phyloP scores from a whole-genome alignment of 2,113 vertebrate genomes.

The Mormyrus lacerda region DNA sequence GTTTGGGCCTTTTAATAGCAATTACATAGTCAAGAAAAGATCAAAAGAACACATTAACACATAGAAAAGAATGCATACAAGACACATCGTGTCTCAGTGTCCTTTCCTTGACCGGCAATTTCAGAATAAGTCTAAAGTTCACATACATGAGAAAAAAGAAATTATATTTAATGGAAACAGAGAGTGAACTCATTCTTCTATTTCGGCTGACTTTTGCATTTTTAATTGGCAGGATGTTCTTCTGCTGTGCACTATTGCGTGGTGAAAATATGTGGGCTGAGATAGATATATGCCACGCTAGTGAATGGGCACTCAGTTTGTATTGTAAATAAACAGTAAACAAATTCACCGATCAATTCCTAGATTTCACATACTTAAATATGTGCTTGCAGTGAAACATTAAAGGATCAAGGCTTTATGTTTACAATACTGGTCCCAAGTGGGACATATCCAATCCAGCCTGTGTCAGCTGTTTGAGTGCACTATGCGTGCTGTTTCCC shows the following conservation, averaged over 20 bases:
- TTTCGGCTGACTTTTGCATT: slow-evolving; percentile 34
- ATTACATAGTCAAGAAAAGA: background rate
- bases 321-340: slow-evolving; percentile 36
- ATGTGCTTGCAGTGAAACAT: background rate
- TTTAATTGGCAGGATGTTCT: slow-evolving; percentile 45
- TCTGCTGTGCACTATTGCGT: slow-evolving; percentile 24
- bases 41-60: background rate
- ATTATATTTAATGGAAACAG: background rate
- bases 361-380: slow-evolving; percentile 15
- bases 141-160: background rate
- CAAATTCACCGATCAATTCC: slow-evolving; percentile 35
- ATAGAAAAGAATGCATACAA: background rate
- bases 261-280: background rate
- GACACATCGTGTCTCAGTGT: background rate
- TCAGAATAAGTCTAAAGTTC: background rate
- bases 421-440: background rate
- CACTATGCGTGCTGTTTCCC: slow-evolving; percentile 17
- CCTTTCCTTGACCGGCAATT: background rate
- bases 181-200: slow-evolving; percentile 27
- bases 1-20: background rate
- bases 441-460: background rate
- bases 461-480: slow-evolving; percentile 19
- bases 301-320: slow-evolving; percentile 39
- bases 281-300: slow-evolving; percentile 34
- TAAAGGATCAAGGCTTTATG: background rate